Percentiles rank a stretch among this genome's conserved stretches.
Conservation (phyloP, 2,113 vertebrate species). For the Rhagologus leucostigma region DNA sequence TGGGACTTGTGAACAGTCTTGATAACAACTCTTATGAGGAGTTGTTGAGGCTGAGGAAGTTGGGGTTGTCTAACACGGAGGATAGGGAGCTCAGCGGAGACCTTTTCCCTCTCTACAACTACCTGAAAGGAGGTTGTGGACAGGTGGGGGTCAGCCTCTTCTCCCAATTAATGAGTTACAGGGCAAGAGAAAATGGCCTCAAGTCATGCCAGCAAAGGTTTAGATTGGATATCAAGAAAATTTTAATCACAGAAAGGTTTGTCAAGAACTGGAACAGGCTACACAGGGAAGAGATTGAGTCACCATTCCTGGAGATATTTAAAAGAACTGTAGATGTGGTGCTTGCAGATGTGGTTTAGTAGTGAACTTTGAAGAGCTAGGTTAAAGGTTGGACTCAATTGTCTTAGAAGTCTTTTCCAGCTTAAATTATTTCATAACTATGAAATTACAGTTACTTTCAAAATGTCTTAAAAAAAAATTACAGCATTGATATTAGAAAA, state of each 20-base stretch:
- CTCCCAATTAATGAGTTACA: neutral
- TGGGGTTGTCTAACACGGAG: neutral
- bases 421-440: neutral
- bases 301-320: neutral
- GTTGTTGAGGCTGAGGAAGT: neutral
- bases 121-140: neutral
- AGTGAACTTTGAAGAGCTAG: neutral
- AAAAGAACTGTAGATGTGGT: neutral
- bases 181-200: neutral
- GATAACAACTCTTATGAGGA: no score
- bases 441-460: neutral
- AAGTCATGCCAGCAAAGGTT: rapidly evolving
- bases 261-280: neutral
- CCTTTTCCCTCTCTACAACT: neutral
- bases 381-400: neutral
- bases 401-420: neutral
- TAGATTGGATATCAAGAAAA: neutral
- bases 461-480: neutral
- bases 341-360: neutral
- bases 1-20: neutral
- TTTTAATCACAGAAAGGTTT: neutral
- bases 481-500: neutral
- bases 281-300: neutral
- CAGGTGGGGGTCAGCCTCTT: neutral
- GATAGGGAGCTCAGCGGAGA: neutral